Conservation (phyloP, 2,797 vertebrate species). For the Lemur catta region DNA sequence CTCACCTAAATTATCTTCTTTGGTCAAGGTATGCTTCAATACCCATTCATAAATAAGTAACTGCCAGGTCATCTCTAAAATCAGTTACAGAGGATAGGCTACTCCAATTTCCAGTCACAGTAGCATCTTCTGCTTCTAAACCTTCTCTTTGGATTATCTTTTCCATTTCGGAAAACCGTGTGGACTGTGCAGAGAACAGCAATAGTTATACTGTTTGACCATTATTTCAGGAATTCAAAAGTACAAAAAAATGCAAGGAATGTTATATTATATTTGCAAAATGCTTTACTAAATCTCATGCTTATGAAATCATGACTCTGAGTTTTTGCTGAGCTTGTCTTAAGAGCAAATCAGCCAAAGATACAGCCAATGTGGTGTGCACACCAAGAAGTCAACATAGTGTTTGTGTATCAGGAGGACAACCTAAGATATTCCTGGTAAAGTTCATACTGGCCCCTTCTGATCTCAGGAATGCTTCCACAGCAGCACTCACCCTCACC, state of each 20-base stretch:
- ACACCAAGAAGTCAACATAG: not conserved
- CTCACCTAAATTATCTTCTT: not conserved
- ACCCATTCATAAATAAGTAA: not conserved
- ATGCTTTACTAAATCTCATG: not conserved
- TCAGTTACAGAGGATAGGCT: not conserved
- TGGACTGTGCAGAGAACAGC: not conserved
- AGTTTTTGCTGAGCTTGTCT: slow-evolving; percentile 19
- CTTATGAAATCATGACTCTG: not conserved
- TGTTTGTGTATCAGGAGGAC: not conserved
- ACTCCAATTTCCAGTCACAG: not conserved
- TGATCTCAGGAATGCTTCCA: not conserved
- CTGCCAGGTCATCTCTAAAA: not conserved
- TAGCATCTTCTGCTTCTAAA: not conserved
- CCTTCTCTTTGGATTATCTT: not conserved
- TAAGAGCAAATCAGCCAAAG: not conserved
- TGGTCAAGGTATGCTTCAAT: not conserved
- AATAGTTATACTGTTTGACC: not conserved
- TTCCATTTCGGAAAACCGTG: not conserved
- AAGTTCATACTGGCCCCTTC: not conserved
- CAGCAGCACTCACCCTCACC: rapidly evolving
- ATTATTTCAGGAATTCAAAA: not conserved
- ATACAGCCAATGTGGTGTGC: not conserved
- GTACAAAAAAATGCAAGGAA: not conserved
- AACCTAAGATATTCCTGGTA: not conserved
- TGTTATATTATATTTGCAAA: not conserved